Conservation (phyloP, 2,888 invertebrate genomes). For the Eupithecia insigniata region DNA sequence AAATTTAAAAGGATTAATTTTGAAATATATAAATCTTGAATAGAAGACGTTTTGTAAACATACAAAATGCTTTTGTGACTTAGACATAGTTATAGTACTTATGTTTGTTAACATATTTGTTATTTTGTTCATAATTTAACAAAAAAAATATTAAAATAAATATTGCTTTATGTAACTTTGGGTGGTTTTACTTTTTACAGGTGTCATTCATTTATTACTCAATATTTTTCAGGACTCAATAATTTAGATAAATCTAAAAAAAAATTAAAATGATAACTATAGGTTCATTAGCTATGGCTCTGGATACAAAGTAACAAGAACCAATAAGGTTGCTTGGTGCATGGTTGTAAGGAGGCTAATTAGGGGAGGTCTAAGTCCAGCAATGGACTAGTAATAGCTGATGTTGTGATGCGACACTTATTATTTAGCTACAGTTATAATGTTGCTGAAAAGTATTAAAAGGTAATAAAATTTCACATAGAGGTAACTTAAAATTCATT, state of each 20-base stretch:
- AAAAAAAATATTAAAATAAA: slow-evolving; percentile 75
- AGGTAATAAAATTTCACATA: slow-evolving; percentile 35
- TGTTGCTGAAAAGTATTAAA: not conserved
- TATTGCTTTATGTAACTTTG: slow-evolving; percentile 60
- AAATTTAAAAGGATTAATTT: slow-evolving; percentile 29
- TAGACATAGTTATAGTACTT: slow-evolving; percentile 72
- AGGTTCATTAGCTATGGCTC: not conserved
- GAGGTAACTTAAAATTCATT: slow-evolving; percentile 67
- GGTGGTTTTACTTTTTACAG: not conserved
- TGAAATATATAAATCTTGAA: slow-evolving; percentile 22
- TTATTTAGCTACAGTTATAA: not conserved
- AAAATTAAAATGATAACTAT: not conserved
- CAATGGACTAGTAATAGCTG: not conserved
- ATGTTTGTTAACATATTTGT: slow-evolving; percentile 82
- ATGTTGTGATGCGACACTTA: not conserved
- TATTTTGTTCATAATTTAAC: slow-evolving; percentile 74
- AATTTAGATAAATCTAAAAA: not conserved
- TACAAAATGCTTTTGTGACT: slow-evolving; percentile 68
- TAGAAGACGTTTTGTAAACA: slow-evolving; percentile 25
- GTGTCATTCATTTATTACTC: not conserved
- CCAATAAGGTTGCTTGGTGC: too few relatives aligned
- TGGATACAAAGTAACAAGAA: not conserved
- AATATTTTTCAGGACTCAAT: not conserved
- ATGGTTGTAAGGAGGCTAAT: too few relatives aligned
- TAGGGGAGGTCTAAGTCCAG: not conserved